Base-by-base conservation (phyloP, 2,113 vertebrate genomes). In the Dissostichus mawsoni region DNA sequence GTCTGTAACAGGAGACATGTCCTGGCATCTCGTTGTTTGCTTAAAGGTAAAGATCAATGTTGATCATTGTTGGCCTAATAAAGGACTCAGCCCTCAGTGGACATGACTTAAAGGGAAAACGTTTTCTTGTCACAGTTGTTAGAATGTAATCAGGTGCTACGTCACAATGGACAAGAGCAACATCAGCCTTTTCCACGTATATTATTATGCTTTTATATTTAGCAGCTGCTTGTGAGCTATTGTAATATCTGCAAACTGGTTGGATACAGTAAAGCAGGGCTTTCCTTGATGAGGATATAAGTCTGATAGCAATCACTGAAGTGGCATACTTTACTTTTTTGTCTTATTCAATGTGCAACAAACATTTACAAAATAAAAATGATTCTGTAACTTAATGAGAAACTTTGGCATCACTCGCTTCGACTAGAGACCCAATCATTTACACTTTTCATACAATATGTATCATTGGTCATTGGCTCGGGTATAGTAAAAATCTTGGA, bases 21-120 rank as follows among this genome's bases (percentile, higher is more conserved):
- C 20, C 56, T 71, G 57, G 65, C 76, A 78, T 58, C 23, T 5
- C 0, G 47, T 74, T 62, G 55, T 80, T 69, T 74, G 44, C 56
- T 85, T 41, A 72, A 81, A 76, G 48, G 72, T 57, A 64, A 72
- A 68, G 71, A 90, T 81, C 65, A 85, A 79, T 83, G 48, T 36
- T 70, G 13, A 70, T 89, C 69, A 66, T 58, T 83, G 69, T 68
- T 69, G 17, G 58, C 48, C 50, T 56, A 64, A 74, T 77, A 23
- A 73, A 62, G 14, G 33, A 78, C 71, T 74, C 25, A 25, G 25
- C 25, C 25, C 18, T 52, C 44, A 18, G 79, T 86, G 56, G 68
- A 70, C 52, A 56, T 56, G 45, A 63, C 44, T 25, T 25, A 2
- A 25, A 25, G 25, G 25, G 25, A 25, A 2, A 25, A 25, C 25